Conservation (phyloP, 2,888 invertebrate species). For the Globia sparganii region DNA sequence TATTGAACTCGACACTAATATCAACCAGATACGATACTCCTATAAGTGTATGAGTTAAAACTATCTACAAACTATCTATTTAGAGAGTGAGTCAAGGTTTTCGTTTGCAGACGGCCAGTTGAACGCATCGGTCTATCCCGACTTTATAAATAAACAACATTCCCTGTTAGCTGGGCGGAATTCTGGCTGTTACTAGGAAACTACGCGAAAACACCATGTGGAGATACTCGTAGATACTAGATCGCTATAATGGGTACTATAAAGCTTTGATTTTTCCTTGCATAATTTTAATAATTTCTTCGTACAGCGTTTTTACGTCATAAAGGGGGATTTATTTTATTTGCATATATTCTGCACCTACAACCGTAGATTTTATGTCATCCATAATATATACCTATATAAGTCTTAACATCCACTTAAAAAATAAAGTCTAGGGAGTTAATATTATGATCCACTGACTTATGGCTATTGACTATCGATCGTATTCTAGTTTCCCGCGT, state of each 20-base stretch:
- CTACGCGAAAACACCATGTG: constrained; percentile 48
- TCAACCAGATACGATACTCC: constrained; percentile 53
- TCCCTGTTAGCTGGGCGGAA: constrained; percentile 25
- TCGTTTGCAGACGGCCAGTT: constrained; percentile 59
- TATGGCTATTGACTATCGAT: too few species aligned
- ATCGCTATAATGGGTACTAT: constrained; percentile 11
- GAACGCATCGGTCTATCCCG: constrained; percentile 63
- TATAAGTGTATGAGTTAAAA: constrained; percentile 70
- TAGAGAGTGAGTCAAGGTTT: constrained; percentile 81
- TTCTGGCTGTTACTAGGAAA: constrained; percentile 42
- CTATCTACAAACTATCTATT: constrained; percentile 74
- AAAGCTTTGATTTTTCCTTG: constrained; percentile 14
- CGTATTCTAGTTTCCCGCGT: too few species aligned
- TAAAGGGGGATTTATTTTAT: not conserved
- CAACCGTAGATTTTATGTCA: not conserved
- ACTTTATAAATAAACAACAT: constrained; percentile 70
- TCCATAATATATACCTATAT: too few species aligned
- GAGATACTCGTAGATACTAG: constrained; percentile 18
- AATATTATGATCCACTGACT: too few species aligned
- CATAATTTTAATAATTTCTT: constrained; percentile 18
- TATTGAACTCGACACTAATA: constrained; percentile 62
- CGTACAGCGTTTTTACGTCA: not conserved
- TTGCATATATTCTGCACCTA: not conserved
- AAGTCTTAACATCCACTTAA: not conserved
- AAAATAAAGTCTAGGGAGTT: too few species aligned